Base-by-base conservation (phyloP, 2,888 invertebrate genomes). In the Dicycla oo region DNA sequence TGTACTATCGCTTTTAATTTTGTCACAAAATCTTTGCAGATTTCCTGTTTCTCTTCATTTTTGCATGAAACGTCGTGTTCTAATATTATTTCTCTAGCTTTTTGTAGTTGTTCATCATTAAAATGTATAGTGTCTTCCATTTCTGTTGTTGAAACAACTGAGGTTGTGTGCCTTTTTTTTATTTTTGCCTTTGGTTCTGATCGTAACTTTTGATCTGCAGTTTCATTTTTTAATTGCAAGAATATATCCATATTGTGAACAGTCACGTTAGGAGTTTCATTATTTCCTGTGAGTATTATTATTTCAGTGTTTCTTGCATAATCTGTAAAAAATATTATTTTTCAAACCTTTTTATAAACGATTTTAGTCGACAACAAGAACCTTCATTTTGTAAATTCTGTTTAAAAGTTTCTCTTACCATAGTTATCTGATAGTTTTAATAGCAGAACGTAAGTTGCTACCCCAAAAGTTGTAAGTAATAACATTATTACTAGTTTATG, bases 31-130 rank as follows among this genome's bases (percentile, higher is more conserved):
- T 93, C 88, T 85, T 91, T 92, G 66, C 96, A 96, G 47, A 91
- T 84, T 70, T 91, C 87, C 80, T 91, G 88, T 75, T 91, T 86
- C 57, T 88, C 88, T 56, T 91, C 87, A 49, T 91, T 82, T 34
- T 90, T 91, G 66, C 96, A 96, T 49, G 90, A 53, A 69, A 89
- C 77, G n/a, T 93, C 87, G 72, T 95, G 91, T 47, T 93, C 91
- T 38, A 89, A 78, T 69, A 96, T 91, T 2, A 94, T 87, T 75
- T 93, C 91, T 86, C 90, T 92, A 1, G 91, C 93, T 84, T 88
- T 90, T 80, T 87, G 84, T 38, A 91, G 80, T 61, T 92, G 86
- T 49, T 88, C 84, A 26, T 92, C 91, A 64, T 88, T 91, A 34
- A 91, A 89, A 72, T 88, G 87, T 64, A 87, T 58, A 47, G 80